Conservation (phyloP, 2,888 invertebrate species). For the Gisinianus flammeolus region DNA sequence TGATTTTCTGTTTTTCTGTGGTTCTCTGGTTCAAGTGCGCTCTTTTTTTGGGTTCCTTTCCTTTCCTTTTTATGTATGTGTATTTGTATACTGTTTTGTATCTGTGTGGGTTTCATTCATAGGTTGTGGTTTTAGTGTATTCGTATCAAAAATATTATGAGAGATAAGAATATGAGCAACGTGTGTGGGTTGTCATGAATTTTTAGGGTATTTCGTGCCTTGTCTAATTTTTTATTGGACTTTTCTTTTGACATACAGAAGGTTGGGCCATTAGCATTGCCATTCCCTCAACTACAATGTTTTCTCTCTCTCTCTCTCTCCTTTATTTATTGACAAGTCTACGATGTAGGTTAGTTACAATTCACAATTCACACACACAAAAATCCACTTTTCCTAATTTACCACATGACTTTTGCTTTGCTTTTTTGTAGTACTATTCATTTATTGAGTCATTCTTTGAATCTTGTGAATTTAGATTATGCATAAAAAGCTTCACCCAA, state of each 20-base stretch:
- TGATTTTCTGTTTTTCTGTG: too few species aligned
- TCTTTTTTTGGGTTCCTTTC: background rate
- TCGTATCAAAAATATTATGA: background rate
- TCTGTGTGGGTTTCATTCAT: background rate
- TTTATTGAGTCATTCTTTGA: too few species aligned
- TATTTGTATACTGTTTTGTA: too few species aligned
- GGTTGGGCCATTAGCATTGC: slow-evolving; percentile 1
- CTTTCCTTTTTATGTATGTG: too few species aligned
- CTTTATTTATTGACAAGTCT: slow-evolving; percentile 5
- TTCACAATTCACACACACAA: background rate
- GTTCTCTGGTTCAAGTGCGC: too few species aligned
- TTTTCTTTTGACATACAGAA: slow-evolving; percentile 1
- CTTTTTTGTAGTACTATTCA: too few species aligned
- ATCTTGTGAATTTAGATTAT: too few species aligned
- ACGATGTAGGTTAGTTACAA: background rate
- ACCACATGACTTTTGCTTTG: too few species aligned
- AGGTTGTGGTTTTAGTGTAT: background rate
- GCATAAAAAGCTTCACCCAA: too few species aligned
- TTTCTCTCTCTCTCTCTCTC: background rate
- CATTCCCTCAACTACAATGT: background rate
- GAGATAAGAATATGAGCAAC: background rate
- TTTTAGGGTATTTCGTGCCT: background rate
- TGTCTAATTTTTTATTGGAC: slow-evolving; percentile 2
- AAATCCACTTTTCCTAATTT: background rate
- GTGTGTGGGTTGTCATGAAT: slow-evolving; percentile 8